Conservation (phyloP, 2,113 vertebrate genomes). For the Coracopsis vasa region DNA sequence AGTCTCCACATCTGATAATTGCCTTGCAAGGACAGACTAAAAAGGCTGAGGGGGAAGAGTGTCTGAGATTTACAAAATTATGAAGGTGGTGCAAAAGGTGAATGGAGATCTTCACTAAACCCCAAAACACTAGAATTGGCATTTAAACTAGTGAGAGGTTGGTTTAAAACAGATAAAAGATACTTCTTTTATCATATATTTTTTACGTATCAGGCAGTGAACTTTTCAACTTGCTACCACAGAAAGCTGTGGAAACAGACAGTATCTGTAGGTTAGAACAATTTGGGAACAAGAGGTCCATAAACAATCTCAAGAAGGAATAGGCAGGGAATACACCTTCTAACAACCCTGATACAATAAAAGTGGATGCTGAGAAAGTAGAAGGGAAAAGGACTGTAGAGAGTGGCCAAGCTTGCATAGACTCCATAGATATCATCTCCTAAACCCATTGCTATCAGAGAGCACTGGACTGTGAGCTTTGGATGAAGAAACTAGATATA, state of each 20-base stretch:
- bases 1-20: background rate
- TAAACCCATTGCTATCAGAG: background rate
- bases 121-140: background rate
- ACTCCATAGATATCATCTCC: background rate
- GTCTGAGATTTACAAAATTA: background rate
- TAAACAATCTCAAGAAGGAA: background rate
- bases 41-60: background rate
- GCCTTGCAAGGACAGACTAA: background rate
- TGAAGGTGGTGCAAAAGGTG: background rate
- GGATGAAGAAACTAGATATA: constrained; percentile 35
- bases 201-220: background rate
- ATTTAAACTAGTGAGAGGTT: background rate
- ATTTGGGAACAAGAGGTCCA: background rate
- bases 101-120: background rate
- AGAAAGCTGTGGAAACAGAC: background rate
- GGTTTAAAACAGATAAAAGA: background rate
- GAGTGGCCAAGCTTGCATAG: background rate
- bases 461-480: background rate
- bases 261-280: background rate
- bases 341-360: background rate
- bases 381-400: background rate
- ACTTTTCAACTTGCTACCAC: background rate
- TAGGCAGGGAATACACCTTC: background rate
- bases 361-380: background rate
- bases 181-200: background rate